A percentile compares a stretch with the other conserved stretches of the same genome.
These are phyloP conservation scores for Drosophila pachea DNA, from an alignment of 1,140 invertebrate species.

Conservation along the genomic window DNA sequence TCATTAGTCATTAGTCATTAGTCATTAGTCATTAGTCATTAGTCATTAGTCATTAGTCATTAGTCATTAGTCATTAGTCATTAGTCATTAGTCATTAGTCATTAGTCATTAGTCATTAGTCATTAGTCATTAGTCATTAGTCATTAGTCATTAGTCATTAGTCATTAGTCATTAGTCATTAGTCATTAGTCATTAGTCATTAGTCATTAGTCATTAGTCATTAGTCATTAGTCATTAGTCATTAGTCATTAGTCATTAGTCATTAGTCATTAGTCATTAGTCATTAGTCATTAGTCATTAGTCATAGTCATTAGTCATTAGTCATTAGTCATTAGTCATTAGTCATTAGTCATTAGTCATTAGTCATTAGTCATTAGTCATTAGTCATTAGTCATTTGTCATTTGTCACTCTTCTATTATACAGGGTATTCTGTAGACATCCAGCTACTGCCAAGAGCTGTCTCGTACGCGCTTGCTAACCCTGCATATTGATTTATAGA, in stretches of 20 bases:
- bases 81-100: not conserved
- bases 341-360: not conserved
- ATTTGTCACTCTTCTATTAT: not conserved
- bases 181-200: not conserved
- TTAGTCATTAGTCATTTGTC: not conserved
- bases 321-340: not conserved
- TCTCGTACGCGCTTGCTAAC: not conserved
- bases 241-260: not conserved
- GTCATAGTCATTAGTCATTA: not conserved
- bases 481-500: conserved; percentile 60
- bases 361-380: no score
- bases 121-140: not conserved
- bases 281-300: not conserved
- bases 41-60: not conserved
- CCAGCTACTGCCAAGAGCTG: not conserved
- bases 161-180: no score
- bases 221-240: not conserved
- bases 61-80: not conserved
- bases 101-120: not conserved
- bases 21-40: not conserved
- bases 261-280: not conserved
- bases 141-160: not conserved
- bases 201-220: no score
- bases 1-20: not conserved
- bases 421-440: conserved; percentile 2